Base-by-base conservation (phyloP, 2,113 vertebrate genomes). In the Indri indri region DNA sequence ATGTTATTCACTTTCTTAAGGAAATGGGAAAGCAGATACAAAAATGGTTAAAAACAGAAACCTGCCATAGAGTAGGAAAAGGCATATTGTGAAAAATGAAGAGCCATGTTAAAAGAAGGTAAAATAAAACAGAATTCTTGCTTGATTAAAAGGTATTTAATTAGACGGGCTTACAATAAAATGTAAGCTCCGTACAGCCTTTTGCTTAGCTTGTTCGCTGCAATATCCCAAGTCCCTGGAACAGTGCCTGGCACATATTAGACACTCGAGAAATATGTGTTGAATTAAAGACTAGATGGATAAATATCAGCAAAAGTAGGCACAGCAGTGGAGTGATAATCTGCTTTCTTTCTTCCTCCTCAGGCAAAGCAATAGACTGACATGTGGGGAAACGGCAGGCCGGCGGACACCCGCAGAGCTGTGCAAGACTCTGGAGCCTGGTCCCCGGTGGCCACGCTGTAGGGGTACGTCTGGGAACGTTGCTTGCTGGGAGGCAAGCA, bases 371-470 rank as follows among this genome's bases (percentile, higher is more conserved):
- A n/a, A 42, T 37, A 20, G 88, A 65, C 25, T 20, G 54, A n/a
- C 30, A 12, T 3, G 37, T 32, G 50, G 42, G 47, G 83, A 63
- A 6, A 77, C 16, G 7, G n/a, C 73, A 80, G 88, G 12, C 6
- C 16, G 63, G 42, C 0, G 8, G 84, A 22, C 4, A 5, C 52
- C 27, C 61, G 12, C 10, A 20, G 34, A 27, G 50, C 5, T 2
- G 5, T 20, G 18, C 2, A 8, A 0, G 84, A 30, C 5, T 34
- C 73, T 17, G 22, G 42, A 37, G 27, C 34, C 63, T 4, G 23
- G 13, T 25, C 30, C 32, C 7, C 32, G 0, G 27, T 34, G 40
- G 14, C 9, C 25, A 0, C 1, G 7, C 1, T 30, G 20, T 14
- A 8, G 4, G 0, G 3, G 7, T 6, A 2, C n/a, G 23, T 45